A percentile compares a stretch with the other conserved stretches of the same genome.
These are phyloP conservation scores for Myanophis thanlyinensis DNA, from an alignment of 2,113 vertebrate genomes.

Conservation along the genomic window DNA sequence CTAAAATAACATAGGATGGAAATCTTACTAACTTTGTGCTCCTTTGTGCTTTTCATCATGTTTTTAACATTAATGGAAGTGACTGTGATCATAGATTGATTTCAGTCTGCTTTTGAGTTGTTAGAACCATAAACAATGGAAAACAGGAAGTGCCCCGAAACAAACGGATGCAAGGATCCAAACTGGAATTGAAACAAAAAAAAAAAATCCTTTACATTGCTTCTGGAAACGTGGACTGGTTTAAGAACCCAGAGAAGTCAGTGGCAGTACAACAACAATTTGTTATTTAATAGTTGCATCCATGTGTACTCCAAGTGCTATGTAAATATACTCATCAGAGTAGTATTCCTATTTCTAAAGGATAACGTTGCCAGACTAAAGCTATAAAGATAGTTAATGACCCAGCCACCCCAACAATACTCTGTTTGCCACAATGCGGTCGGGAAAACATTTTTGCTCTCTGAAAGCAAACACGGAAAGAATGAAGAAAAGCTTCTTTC, in stretches of 20 bases:
- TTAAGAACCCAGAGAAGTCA: background rate
- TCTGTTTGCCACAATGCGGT: too few species aligned
- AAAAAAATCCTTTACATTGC: background rate
- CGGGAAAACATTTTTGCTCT: too few species aligned
- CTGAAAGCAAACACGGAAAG: too few species aligned
- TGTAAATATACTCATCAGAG: background rate
- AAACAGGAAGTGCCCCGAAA: background rate
- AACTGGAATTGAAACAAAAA: background rate
- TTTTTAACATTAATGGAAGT: background rate
- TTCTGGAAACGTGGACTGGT: background rate
- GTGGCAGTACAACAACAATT: background rate
- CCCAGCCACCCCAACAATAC: too few species aligned
- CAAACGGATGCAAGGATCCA: background rate
- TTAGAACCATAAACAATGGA: too few species aligned
- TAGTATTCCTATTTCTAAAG: background rate
- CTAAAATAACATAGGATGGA: background rate
- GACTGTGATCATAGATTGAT: background rate
- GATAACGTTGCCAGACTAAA: too few species aligned
- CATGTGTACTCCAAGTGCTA: background rate
- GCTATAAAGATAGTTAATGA: too few species aligned
- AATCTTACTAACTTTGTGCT: background rate
- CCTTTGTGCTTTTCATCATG: background rate
- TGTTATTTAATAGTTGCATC: background rate
- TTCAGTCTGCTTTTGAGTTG: background rate
- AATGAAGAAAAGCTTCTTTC: too few species aligned